Evolutionary conservation across 2,797 vertebrate species (phyloP).

Genomic region (Rhyacichthys aspro): DNA sequence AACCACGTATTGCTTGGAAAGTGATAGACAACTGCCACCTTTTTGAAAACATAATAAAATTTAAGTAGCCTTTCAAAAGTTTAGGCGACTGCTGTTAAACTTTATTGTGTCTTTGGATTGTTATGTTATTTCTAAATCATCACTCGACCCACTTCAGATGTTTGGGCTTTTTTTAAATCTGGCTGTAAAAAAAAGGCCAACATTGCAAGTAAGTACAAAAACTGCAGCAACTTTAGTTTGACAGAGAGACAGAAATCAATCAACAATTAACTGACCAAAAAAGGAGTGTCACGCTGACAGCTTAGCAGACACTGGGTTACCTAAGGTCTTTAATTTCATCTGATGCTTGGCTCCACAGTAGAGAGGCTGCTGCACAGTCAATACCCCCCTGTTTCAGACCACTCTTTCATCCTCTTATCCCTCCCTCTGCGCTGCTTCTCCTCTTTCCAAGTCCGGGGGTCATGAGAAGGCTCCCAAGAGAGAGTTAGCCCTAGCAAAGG

Average conservation of each 20-base stretch:
- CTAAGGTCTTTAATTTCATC: slow-evolving; percentile 34
- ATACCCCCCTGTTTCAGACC: slow-evolving; percentile 46
- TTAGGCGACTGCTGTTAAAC: too few relatives aligned
- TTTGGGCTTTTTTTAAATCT: too few relatives aligned
- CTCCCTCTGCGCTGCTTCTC: slow-evolving; percentile 26
- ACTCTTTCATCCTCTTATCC: slow-evolving; percentile 59
- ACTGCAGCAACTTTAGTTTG: slow-evolving; percentile 6
- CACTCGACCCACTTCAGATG: too few relatives aligned
- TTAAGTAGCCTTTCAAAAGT: too few relatives aligned
- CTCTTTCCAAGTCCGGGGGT: slow-evolving; percentile 47
- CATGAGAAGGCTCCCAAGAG: slow-evolving; percentile 46
- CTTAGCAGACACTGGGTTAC: slow-evolving; percentile 24
- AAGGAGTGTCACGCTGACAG: slow-evolving; percentile 17
- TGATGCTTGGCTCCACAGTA: slow-evolving; percentile 49
- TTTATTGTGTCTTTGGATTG: too few relatives aligned
- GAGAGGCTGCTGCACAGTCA: slow-evolving; percentile 48
- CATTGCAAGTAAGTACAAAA: neutral
- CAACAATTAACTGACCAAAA: slow-evolving; percentile 20
- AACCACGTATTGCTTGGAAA: too few relatives aligned
- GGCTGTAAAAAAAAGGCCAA: too few relatives aligned
- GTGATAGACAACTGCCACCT: too few relatives aligned
- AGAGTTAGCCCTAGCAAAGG: slow-evolving; percentile 28
- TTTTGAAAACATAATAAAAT: too few relatives aligned
- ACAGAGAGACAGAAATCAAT: slow-evolving; percentile 32
- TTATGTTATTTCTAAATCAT: too few relatives aligned